Evolutionary conservation across 2,888 invertebrate genomes (phyloP).

Genomic region (Crossocerus cetratus): DNA sequence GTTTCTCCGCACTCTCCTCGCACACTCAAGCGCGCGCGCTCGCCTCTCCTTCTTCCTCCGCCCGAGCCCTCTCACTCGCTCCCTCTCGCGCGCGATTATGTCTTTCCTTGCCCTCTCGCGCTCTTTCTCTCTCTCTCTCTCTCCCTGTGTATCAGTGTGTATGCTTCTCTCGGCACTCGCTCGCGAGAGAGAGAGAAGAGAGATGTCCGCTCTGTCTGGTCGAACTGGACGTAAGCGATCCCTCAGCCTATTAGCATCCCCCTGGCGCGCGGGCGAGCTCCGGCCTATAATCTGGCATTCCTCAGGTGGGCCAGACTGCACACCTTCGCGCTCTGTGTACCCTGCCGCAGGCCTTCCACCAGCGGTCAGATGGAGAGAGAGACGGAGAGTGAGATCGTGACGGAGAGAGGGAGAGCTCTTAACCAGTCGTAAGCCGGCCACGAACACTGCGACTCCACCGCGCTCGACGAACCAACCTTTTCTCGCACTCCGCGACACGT

Average conservation of each 20-base stretch:
- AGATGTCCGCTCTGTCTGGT: too few relatives aligned
- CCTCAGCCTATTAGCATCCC: slow-evolving; percentile 39
- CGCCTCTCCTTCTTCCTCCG: neutral
- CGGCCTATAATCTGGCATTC: slow-evolving; percentile 60
- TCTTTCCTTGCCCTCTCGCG: neutral
- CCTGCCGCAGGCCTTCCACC: slow-evolving; percentile 47
- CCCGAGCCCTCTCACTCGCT: neutral
- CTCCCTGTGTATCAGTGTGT: too few relatives aligned
- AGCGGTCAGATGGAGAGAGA: slow-evolving; percentile 1
- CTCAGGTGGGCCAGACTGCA: slow-evolving; percentile 79
- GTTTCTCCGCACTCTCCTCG: neutral
- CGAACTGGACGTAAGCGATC: slow-evolving; percentile 6
- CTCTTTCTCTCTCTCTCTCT: too few relatives aligned
- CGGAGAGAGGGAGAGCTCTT: neutral
- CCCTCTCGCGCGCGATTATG: neutral
- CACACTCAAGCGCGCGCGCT: neutral
- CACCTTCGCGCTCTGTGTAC: slow-evolving; percentile 74
- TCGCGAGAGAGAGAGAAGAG: too few relatives aligned
- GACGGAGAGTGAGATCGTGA: neutral
- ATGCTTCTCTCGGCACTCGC: too few relatives aligned
- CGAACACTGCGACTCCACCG: slow-evolving; percentile 18
- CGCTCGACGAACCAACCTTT: slow-evolving; percentile 19
- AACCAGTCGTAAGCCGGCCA: slow-evolving; percentile 20
- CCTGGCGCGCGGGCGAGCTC: slow-evolving; percentile 21
- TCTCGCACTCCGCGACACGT: slow-evolving; percentile 28